These are phyloP conservation scores for Hephaestus fuliginosus DNA, from an alignment of 2,797 vertebrate genomes.

Conservation along the genomic window DNA sequence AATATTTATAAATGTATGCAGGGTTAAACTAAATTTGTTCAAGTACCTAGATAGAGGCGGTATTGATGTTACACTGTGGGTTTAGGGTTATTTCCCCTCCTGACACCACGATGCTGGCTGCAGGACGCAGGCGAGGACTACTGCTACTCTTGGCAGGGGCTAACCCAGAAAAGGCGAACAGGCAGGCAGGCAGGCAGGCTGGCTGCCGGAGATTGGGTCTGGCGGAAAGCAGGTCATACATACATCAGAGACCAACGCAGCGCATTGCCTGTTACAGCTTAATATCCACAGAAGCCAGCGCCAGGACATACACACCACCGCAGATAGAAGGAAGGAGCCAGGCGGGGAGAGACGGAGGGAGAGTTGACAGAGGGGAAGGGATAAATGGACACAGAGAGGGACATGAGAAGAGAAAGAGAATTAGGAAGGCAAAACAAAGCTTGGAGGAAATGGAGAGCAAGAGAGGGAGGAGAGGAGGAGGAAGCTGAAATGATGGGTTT, in stretches of 20 bases:
- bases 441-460: conserved; percentile 34
- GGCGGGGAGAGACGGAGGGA: conserved; percentile 26
- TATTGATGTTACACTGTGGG: conserved; percentile 24
- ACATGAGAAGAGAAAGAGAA: conserved; percentile 23
- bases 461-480: conserved; percentile 29
- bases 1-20: conserved; percentile 36
- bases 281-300: conserved; percentile 74
- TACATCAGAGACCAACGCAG: conserved; percentile 80
- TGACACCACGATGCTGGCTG: conserved; percentile 54
- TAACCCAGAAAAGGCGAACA: conserved; percentile 80
- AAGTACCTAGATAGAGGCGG: conserved; percentile 43
- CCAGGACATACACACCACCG: conserved; percentile 66
- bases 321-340: conserved; percentile 53
- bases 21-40: conserved; percentile 28
- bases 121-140: conserved; percentile 59
- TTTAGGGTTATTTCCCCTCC: conserved; percentile 39
- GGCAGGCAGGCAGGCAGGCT: conserved; percentile 49
- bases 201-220: conserved; percentile 76
- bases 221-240: conserved; percentile 84
- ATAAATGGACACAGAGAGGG: conserved; percentile 33
- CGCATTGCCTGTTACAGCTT: conserved; percentile 74
- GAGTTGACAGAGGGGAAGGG: conserved; percentile 43
- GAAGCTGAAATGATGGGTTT: conserved; percentile 57
- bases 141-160: conserved; percentile 70
- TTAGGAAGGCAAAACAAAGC: conserved; percentile 41